Percentiles rank a stretch among this genome's conserved stretches.
Conservation (phyloP, 1,140 invertebrate genomes). For the Conopomorpha cramerella region DNA sequence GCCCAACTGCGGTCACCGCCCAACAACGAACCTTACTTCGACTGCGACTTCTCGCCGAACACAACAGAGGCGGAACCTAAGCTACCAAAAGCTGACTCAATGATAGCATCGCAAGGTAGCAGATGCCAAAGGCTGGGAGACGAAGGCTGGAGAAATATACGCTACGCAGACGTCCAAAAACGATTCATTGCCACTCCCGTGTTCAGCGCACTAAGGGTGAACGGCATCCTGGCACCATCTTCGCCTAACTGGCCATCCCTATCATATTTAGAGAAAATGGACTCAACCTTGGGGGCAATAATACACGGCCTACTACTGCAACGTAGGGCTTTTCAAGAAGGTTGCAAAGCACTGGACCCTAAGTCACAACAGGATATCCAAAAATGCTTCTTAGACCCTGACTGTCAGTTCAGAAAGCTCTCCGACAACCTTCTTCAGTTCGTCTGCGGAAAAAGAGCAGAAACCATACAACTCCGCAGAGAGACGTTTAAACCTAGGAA, state of each 20-base stretch:
- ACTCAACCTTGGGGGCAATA: neutral
- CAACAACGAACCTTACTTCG: neutral
- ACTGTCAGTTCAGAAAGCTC: neutral
- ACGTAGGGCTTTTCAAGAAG: neutral
- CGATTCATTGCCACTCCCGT: neutral
- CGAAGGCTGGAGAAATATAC: neutral
- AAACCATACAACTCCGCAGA: neutral
- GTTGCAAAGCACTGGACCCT: neutral
- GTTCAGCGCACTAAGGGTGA: neutral
- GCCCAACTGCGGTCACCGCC: neutral
- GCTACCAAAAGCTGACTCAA: neutral
- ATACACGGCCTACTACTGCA: neutral
- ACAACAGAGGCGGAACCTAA: neutral
- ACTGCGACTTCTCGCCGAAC: neutral
- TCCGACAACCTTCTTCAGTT: neutral
- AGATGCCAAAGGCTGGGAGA: neutral
- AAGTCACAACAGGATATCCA: neutral
- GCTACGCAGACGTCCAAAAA: neutral
- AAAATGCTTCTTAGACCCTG: neutral
- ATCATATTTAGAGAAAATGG: neutral
- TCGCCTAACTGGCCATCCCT: neutral
- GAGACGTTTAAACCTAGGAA: neutral
- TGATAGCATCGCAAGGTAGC: neutral
- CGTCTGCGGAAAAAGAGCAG: neutral
- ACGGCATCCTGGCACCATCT: neutral